Evolutionary conservation across 2,797 vertebrate species (phyloP).

Genomic region (Microctenopoma steveboyesi): DNA sequence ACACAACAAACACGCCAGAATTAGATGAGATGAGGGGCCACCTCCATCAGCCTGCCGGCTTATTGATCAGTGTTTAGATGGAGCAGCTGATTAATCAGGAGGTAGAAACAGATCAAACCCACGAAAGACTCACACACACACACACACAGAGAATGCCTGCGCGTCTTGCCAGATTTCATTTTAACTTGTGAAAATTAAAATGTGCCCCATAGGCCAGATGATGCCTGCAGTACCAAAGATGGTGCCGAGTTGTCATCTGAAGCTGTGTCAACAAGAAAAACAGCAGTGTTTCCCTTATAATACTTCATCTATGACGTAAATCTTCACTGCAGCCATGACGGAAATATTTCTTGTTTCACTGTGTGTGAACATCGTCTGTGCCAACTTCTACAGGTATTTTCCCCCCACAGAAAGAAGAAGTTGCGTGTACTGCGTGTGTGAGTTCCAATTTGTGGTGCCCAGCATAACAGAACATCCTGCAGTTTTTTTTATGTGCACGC

Average conservation of each 20-base stretch:
- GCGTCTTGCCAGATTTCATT: constrained; percentile 1
- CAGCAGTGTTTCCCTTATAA: background rate
- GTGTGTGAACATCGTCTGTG: background rate
- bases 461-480: background rate
- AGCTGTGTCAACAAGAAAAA: background rate
- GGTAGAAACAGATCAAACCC: constrained; percentile 29
- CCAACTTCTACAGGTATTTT: background rate
- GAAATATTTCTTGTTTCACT: background rate
- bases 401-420: background rate
- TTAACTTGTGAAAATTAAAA: constrained; percentile 11
- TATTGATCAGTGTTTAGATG: constrained; percentile 48
- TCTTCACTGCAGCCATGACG: background rate
- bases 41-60: constrained; percentile 29
- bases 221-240: background rate
- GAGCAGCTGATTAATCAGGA: constrained; percentile 46
- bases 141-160: background rate
- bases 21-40: constrained; percentile 22
- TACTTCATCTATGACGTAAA: background rate
- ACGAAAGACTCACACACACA: background rate
- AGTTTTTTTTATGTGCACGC: background rate
- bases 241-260: background rate
- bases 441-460: background rate
- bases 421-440: background rate
- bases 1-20: background rate
- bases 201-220: background rate